Conservation (phyloP, 2,797 vertebrate genomes). For the Notamacropus eugenii region DNA sequence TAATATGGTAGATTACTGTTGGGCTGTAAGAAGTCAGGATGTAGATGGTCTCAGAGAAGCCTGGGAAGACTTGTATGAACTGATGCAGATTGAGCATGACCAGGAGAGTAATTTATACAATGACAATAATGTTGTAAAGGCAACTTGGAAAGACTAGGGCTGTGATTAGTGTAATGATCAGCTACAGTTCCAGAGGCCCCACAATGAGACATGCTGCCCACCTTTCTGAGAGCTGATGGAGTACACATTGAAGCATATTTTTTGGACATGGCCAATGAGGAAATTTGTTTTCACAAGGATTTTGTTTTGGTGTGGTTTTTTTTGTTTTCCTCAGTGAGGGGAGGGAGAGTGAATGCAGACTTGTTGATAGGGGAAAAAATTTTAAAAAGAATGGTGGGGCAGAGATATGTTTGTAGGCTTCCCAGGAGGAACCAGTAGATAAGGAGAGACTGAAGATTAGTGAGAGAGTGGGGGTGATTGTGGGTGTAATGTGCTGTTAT, state of each 20-base stretch:
- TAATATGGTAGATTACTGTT: neutral
- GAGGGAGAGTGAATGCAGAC: neutral
- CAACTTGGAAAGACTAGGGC: neutral
- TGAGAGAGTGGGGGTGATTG: neutral
- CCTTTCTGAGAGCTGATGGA: neutral
- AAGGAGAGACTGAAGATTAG: neutral
- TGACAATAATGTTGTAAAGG: neutral
- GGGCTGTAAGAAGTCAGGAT: neutral
- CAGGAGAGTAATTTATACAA: neutral
- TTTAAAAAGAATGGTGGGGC: neutral
- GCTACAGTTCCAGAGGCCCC: neutral
- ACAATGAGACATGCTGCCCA: neutral
- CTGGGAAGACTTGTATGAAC: neutral
- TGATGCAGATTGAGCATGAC: neutral
- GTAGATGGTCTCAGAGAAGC: neutral
- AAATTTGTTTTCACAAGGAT: neutral
- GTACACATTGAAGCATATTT: no score
- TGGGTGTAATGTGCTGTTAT: neutral
- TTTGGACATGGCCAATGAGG: neutral
- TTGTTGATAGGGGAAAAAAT: neutral
- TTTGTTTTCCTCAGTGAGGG: neutral
- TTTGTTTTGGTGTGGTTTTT: neutral
- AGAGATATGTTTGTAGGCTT: neutral
- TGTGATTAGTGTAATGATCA: neutral
- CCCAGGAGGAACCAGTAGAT: neutral